phyloP scores from a whole-genome alignment of 2,888 invertebrate species.

The Melanostoma mellinum region DNA sequence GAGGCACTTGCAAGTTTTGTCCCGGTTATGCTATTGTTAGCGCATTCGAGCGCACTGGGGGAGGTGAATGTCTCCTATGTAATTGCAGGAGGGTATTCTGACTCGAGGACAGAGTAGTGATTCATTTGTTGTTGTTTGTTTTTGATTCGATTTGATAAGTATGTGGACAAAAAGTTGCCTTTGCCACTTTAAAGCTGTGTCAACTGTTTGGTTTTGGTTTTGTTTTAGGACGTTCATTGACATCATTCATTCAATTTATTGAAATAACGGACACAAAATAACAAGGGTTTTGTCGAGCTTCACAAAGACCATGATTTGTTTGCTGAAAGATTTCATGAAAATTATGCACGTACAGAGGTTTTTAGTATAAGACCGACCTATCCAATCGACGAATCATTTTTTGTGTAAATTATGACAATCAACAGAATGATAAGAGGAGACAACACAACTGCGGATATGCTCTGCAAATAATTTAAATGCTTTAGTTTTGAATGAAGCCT shows the following conservation, averaged over 20 bases:
- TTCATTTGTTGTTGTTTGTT: constrained; percentile 46
- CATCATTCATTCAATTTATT: constrained; percentile 34
- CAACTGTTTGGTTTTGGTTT: background rate
- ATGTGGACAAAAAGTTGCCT: constrained; percentile 19
- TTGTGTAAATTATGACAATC: no score
- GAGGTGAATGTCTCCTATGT: constrained; percentile 61
- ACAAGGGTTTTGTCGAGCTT: no score
- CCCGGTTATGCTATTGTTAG: constrained; percentile 56
- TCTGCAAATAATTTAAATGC: no score
- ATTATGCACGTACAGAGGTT: no score
- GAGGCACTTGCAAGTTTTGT: constrained; percentile 34
- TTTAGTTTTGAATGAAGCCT: no score
- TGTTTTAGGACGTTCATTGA: constrained; percentile 32
- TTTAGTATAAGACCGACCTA: no score
- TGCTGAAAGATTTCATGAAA: no score
- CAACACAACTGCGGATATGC: no score
- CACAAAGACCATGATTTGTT: no score
- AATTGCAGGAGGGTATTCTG: constrained; percentile 8
- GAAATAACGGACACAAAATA: background rate
- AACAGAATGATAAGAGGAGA: no score
- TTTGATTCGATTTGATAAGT: constrained; percentile 46
- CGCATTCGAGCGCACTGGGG: constrained; percentile 42
- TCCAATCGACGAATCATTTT: no score
- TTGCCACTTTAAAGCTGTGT: constrained; percentile 35
- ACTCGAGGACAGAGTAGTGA: constrained; percentile 51